Percentiles rank a stretch among this genome's conserved stretches.
Evolutionary conservation across 2,113 vertebrate genomes (phyloP).

Genomic region (Xerus inauris): DNA sequence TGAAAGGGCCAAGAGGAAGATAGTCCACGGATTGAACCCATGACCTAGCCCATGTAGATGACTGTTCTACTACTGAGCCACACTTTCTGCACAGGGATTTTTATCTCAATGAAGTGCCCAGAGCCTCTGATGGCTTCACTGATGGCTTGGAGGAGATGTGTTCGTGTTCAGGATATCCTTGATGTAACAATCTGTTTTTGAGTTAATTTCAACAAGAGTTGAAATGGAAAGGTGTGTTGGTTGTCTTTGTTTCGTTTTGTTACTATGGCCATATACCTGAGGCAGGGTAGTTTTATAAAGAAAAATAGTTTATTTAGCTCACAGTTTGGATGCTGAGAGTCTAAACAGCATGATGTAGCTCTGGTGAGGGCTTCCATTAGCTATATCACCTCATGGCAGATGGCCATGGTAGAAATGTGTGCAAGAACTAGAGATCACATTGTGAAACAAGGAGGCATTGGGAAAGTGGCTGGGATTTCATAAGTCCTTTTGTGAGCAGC

Average conservation of each 20-base stretch:
- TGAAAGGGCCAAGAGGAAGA: not conserved
- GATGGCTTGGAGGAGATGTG: not conserved
- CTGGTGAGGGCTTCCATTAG: not conserved
- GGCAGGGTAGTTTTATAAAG: not conserved
- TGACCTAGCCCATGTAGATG: not conserved
- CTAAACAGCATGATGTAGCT: not conserved
- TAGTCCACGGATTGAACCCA: not conserved
- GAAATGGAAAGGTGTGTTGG: not conserved
- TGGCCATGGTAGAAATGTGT: accelerated
- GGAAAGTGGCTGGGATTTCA: not conserved
- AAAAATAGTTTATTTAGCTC: not conserved
- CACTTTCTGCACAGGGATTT: not conserved
- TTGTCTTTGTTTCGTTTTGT: not conserved
- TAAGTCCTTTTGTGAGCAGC: too few species aligned
- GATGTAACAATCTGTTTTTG: not conserved
- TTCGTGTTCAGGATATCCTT: not conserved
- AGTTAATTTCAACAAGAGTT: not conserved
- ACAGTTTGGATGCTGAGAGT: not conserved
- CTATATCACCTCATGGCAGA: not conserved
- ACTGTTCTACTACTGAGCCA: not conserved
- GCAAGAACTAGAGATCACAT: not conserved
- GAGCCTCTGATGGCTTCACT: too few species aligned
- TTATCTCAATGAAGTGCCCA: not conserved
- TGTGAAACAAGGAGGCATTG: not conserved
- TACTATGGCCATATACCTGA: not conserved